These are phyloP conservation scores for Ommatoiulus sabulosus DNA, from an alignment of 2,888 invertebrate species.

Conservation along the genomic window DNA sequence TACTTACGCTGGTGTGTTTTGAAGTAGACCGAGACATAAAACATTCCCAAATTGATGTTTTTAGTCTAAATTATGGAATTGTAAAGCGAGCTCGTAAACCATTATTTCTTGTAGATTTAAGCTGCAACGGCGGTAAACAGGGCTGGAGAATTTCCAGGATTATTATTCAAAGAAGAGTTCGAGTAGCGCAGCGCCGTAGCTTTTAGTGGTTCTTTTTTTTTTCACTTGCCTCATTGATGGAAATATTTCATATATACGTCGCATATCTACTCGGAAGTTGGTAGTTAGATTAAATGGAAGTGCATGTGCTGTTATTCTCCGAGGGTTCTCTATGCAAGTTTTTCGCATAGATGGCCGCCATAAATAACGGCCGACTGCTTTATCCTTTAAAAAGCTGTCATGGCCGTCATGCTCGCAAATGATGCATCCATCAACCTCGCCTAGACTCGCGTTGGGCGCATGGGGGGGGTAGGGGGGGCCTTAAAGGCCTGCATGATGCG, in stretches of 20 bases:
- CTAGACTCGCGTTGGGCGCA: background rate
- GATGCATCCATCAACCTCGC: conserved; percentile 4
- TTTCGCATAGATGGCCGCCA: background rate
- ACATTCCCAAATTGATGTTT: conserved; percentile 11
- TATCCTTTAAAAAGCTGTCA: conserved; percentile 28
- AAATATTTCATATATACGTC: background rate
- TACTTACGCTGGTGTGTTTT: background rate
- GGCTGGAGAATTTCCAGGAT: background rate
- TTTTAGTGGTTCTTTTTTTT: background rate
- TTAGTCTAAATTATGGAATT: conserved; percentile 28
- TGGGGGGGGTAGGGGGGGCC: background rate
- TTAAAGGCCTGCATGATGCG: background rate
- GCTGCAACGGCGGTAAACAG: background rate
- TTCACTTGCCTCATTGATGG: conserved; percentile 7
- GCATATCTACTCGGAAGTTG: conserved; percentile 18
- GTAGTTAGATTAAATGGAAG: conserved; percentile 28
- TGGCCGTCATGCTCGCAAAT: conserved; percentile 34
- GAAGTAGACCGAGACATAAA: conserved; percentile 9
- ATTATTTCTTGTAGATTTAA: background rate
- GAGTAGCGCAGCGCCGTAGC: background rate
- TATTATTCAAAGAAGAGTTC: background rate
- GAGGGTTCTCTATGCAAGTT: background rate
- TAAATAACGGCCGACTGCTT: conserved; percentile 18
- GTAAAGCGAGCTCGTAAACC: background rate
- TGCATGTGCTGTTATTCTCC: background rate